These are phyloP conservation scores for Sesamia inferens DNA, from an alignment of 2,888 invertebrate species.

Conservation along the genomic window DNA sequence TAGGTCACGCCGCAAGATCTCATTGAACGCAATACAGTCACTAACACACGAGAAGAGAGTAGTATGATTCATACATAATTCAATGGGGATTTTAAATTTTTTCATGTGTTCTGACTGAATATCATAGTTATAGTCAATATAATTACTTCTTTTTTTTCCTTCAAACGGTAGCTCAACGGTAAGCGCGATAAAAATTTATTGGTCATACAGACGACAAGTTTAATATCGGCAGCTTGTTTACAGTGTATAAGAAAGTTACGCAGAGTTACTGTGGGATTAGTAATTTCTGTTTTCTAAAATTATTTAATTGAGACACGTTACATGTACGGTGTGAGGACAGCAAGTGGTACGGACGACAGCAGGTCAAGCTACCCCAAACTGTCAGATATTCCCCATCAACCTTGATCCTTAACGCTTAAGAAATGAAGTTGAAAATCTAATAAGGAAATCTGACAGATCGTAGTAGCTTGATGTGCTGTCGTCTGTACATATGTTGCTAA, in stretches of 20 bases:
- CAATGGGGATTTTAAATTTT: slow-evolving; percentile 18
- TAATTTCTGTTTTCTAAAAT: background rate
- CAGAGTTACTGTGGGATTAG: background rate
- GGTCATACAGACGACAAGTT: background rate
- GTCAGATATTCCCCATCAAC: no score
- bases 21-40: slow-evolving; percentile 22
- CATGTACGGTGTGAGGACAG: background rate
- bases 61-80: slow-evolving; percentile 30
- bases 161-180: slow-evolving; percentile 7
- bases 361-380: no score
- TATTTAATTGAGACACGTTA: background rate
- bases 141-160: slow-evolving; percentile 3
- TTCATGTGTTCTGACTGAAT: slow-evolving; percentile 31
- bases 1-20: slow-evolving; percentile 42
- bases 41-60: slow-evolving; percentile 3
- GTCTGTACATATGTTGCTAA: no score
- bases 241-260: background rate
- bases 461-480: no score
- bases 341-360: background rate
- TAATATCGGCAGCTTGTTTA: slow-evolving; percentile 1
- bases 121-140: slow-evolving; percentile 15
- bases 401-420: no score
- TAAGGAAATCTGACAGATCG: no score
- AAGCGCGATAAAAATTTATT: background rate
- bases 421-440: no score